These are phyloP conservation scores for Theretra japonica DNA, from an alignment of 2,888 invertebrate genomes.

Conservation along the genomic window DNA sequence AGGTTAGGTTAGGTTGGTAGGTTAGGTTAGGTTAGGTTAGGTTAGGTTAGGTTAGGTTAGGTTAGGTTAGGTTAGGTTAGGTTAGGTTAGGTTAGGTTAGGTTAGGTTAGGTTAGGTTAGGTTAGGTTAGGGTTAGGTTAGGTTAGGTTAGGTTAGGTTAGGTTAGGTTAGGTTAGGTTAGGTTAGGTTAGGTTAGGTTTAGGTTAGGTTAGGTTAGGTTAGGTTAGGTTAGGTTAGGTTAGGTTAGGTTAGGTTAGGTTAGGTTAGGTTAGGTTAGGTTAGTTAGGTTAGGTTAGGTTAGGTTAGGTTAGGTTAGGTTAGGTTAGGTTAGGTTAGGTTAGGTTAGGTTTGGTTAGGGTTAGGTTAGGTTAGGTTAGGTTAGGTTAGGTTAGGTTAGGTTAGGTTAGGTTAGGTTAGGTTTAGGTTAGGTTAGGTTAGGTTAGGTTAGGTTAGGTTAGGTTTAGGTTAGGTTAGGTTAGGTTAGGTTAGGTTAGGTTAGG, in stretches of 20 bases:
- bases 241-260: slow-evolving; percentile 41
- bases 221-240: slow-evolving; percentile 37
- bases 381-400: slow-evolving; percentile 44
- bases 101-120: slow-evolving; percentile 31
- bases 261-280: slow-evolving; percentile 37
- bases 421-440: slow-evolving; percentile 40
- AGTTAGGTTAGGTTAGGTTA: slow-evolving; percentile 34
- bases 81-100: slow-evolving; percentile 39
- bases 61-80: slow-evolving; percentile 41
- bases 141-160: slow-evolving; percentile 32
- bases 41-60: slow-evolving; percentile 40
- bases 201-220: slow-evolving; percentile 35
- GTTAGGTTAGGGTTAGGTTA: slow-evolving; percentile 36
- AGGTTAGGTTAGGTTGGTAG: slow-evolving; percentile 37
- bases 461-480: slow-evolving; percentile 44
- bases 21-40: slow-evolving; percentile 42
- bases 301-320: slow-evolving; percentile 40
- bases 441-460: slow-evolving; percentile 40
- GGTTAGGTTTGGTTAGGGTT: slow-evolving; percentile 28
- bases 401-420: slow-evolving; percentile 41
- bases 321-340: slow-evolving; percentile 32
- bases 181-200: slow-evolving; percentile 32
- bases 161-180: slow-evolving; percentile 28
- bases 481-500: slow-evolving; percentile 41
- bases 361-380: slow-evolving; percentile 45